Conservation (phyloP, 1,140 invertebrate species). For the Gryon sp. region DNA sequence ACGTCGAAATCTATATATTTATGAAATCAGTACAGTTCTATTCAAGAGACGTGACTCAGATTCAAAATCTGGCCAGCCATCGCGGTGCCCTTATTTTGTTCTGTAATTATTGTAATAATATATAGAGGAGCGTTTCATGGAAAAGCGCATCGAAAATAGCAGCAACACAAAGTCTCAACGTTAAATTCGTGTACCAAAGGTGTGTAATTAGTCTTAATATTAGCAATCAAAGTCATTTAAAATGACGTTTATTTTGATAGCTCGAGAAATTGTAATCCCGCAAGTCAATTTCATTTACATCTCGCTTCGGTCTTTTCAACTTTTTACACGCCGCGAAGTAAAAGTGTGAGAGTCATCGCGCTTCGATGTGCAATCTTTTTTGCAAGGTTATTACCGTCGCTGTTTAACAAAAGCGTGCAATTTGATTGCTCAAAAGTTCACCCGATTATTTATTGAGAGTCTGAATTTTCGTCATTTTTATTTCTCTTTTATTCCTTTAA, state of each 20-base stretch:
- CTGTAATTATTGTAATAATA: conserved; percentile 53
- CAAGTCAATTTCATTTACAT: conserved; percentile 12
- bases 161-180: conserved; percentile 28
- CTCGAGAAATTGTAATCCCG: no score
- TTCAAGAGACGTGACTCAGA: conserved; percentile 52
- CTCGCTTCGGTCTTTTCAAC: neutral
- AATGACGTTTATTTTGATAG: neutral
- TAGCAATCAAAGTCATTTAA: neutral
- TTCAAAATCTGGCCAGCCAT: conserved; percentile 37
- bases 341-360: conserved; percentile 10
- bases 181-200: conserved; percentile 10
- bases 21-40: conserved; percentile 58
- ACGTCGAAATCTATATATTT: conserved; percentile 54
- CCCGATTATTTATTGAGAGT: neutral
- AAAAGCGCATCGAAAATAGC: conserved; percentile 38
- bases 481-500: no score
- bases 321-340: neutral
- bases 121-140: conserved; percentile 28
- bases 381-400: conserved; percentile 35
- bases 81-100: conserved; percentile 50
- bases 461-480: no score
- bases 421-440: no score
- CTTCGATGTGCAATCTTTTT: conserved; percentile 5
- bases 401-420: conserved; percentile 32
- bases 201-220: conserved; percentile 1